Percentiles rank a stretch among this genome's conserved stretches.
Evolutionary conservation across 2,113 vertebrate genomes (phyloP).

Genomic region (Columbina picui): DNA sequence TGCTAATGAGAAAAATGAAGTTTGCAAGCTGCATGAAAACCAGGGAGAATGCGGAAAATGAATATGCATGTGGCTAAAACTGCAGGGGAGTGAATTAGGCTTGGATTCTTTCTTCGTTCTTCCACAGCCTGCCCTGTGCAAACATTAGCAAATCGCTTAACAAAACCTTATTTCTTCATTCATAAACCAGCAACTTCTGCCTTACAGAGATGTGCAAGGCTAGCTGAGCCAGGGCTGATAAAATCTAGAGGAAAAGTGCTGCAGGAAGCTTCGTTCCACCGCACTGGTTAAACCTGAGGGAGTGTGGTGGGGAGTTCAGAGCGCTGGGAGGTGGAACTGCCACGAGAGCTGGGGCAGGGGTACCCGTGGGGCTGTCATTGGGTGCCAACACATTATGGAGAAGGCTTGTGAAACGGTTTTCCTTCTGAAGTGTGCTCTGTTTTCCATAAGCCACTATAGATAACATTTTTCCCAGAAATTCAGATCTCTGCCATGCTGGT

Average conservation of each 20-base stretch:
- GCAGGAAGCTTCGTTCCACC: neutral
- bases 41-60: neutral
- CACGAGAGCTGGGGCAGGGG: neutral
- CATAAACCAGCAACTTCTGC: neutral
- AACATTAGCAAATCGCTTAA: neutral
- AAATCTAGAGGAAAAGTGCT: neutral
- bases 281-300: neutral
- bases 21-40: neutral
- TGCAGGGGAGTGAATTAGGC: neutral
- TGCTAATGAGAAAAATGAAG: constrained; percentile 23
- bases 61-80: constrained; percentile 29
- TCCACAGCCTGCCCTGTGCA: neutral
- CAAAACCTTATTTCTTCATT: neutral
- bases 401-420: neutral
- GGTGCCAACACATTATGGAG: neutral
- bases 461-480: neutral
- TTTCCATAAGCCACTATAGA: neutral
- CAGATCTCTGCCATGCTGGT: neutral
- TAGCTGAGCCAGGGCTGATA: neutral
- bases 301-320: neutral
- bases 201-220: neutral
- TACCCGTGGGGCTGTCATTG: neutral
- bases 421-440: neutral
- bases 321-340: neutral
- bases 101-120: neutral